Conservation (phyloP, 2,113 vertebrate genomes). For the Ammospiza caudacuta region DNA sequence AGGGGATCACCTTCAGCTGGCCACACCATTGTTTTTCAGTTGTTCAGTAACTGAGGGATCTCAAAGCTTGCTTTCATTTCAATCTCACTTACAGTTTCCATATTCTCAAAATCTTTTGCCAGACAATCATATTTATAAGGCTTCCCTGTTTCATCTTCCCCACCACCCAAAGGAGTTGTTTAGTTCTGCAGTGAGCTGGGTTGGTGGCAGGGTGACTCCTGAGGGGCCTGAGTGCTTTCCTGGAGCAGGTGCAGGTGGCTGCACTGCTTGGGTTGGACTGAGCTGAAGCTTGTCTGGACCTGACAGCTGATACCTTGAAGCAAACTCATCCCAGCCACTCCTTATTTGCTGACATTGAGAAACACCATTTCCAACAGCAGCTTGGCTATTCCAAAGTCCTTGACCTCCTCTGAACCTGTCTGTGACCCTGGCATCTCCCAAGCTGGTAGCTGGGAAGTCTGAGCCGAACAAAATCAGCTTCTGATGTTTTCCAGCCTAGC, state of each 20-base stretch:
- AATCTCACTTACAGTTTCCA: too few relatives aligned
- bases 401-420: not conserved
- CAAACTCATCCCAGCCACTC: not conserved
- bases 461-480: not conserved
- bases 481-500: not conserved
- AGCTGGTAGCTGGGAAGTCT: not conserved
- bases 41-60: too few relatives aligned
- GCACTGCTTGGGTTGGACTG: not conserved
- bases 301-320: not conserved
- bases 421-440: not conserved
- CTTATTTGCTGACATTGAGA: not conserved
- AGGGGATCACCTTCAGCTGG: too few relatives aligned
- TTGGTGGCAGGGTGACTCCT: not conserved
- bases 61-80: too few relatives aligned
- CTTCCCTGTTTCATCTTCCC: too few relatives aligned
- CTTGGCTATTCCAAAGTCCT: not conserved
- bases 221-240: not conserved
- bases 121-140: too few relatives aligned
- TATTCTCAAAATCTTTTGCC: too few relatives aligned
- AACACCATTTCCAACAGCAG: not conserved
- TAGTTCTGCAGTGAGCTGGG: not conserved
- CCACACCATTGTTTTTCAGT: too few relatives aligned
- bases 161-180: not conserved
- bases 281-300: not conserved
- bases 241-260: not conserved